Evolutionary conservation across 2,113 vertebrate species (phyloP).

Genomic region (Reinhardtius hippoglossoides): DNA sequence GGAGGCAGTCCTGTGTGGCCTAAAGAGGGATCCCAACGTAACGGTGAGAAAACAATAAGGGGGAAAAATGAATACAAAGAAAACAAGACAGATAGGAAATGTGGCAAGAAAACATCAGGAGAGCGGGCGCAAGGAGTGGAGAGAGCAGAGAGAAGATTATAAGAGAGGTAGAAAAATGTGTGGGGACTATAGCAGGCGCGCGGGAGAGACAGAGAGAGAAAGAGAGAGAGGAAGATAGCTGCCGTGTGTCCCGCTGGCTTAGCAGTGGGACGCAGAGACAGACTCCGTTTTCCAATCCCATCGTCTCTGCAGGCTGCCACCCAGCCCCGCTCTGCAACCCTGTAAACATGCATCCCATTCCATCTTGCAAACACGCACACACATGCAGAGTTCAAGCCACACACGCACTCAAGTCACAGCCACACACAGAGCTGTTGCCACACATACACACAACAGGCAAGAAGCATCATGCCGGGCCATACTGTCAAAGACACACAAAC

Average conservation of each 20-base stretch:
- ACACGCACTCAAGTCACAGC: constrained; percentile 30
- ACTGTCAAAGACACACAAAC: constrained; percentile 33
- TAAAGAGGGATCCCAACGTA: too few species aligned
- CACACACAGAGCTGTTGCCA: constrained; percentile 57
- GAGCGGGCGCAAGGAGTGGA: neutral
- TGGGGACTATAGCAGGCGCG: constrained; percentile 17
- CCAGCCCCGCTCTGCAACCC: constrained; percentile 58
- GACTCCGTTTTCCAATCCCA: constrained; percentile 72
- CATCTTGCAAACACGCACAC: constrained; percentile 28
- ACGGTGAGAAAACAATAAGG: constrained; percentile 28
- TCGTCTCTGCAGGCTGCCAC: constrained; percentile 66
- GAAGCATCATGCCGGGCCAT: constrained; percentile 38
- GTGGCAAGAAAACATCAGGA: constrained; percentile 28
- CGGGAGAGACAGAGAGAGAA: constrained; percentile 6
- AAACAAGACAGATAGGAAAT: constrained; percentile 51
- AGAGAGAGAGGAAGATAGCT: constrained; percentile 56
- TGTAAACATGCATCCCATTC: constrained; percentile 77
- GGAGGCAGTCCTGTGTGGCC: too few species aligned
- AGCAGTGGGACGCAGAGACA: constrained; percentile 67
- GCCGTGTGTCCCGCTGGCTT: constrained; percentile 58
- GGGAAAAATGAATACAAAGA: constrained; percentile 30
- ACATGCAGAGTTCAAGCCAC: constrained; percentile 22
- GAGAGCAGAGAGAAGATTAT: constrained; percentile 26
- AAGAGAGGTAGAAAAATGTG: constrained; percentile 20
- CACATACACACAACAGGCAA: constrained; percentile 52